Percentiles rank a stretch among this genome's conserved stretches.
Evolutionary conservation across 2,888 invertebrate genomes (phyloP).

Genomic region (Meiosimyza decipiens): DNA sequence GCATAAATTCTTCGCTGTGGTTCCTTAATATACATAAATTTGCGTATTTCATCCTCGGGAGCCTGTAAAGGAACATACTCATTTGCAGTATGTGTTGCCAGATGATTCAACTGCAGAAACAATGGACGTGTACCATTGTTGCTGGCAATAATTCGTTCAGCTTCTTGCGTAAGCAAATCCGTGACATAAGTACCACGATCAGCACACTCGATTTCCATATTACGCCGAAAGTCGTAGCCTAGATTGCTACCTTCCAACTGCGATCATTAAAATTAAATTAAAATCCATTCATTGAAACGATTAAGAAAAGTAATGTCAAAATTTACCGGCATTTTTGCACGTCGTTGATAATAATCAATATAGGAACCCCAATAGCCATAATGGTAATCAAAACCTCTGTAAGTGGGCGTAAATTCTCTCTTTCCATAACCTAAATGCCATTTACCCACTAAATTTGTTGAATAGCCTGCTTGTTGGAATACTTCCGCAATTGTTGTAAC

Average conservation of each 20-base stretch:
- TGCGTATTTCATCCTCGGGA: slow-evolving; percentile 76
- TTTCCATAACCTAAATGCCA: slow-evolving; percentile 89
- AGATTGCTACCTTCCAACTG: slow-evolving; percentile 41
- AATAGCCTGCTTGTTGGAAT: slow-evolving; percentile 78
- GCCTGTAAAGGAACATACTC: slow-evolving; percentile 77
- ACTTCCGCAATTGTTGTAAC: slow-evolving; percentile 78
- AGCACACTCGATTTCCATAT: slow-evolving; percentile 69
- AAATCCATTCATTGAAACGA: not conserved
- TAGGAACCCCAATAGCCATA: slow-evolving; percentile 87
- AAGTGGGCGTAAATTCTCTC: slow-evolving; percentile 72
- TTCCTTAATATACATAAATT: slow-evolving; percentile 76
- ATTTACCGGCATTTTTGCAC: slow-evolving; percentile 66
- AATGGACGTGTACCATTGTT: slow-evolving; percentile 73
- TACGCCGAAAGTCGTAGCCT: slow-evolving; percentile 70
- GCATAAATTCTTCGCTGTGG: slow-evolving; percentile 76
- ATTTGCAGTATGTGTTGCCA: slow-evolving; percentile 84
- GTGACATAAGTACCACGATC: slow-evolving; percentile 75
- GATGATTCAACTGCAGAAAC: slow-evolving; percentile 82
- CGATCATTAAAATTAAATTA: not conserved
- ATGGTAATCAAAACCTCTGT: slow-evolving; percentile 83
- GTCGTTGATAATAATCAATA: slow-evolving; percentile 82
- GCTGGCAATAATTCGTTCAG: slow-evolving; percentile 71
- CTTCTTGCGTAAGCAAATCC: slow-evolving; percentile 76
- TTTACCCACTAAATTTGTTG: slow-evolving; percentile 87
- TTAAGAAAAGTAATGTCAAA: not conserved